A percentile compares a stretch with the other conserved stretches of the same genome.
Conservation (phyloP, 2,113 vertebrate genomes). For the Circaetus gallicus region DNA sequence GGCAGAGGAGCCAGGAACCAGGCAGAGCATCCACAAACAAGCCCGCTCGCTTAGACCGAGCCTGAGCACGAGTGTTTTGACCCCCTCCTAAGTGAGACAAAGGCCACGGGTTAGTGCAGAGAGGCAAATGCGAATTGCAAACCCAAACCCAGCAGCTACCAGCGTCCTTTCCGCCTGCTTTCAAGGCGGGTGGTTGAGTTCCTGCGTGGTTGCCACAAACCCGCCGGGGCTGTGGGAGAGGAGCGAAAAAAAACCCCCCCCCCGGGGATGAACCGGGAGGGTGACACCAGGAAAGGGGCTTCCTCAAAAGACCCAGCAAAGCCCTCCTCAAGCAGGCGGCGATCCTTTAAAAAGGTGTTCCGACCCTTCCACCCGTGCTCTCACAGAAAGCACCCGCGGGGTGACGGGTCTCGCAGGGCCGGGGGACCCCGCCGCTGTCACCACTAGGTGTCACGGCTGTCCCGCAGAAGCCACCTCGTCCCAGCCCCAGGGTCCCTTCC, state of each 20-base stretch:
- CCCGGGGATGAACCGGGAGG: neutral
- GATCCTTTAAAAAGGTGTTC: neutral
- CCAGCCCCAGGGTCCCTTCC: rapidly evolving
- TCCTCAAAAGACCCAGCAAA: neutral
- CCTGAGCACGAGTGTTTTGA: neutral
- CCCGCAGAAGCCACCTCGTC: neutral
- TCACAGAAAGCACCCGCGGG: neutral
- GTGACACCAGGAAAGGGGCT: rapidly evolving
- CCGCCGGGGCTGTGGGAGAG: rapidly evolving
- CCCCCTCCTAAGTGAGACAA: rapidly evolving
- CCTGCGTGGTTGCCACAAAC: rapidly evolving
- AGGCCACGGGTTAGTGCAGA: too few species aligned
- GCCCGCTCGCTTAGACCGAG: neutral
- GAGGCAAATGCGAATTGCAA: neutral
- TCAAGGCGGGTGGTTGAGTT: neutral
- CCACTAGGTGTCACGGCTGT: conserved; percentile 70
- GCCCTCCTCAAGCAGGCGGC: neutral
- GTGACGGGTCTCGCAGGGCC: too few species aligned
- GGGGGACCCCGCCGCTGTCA: neutral
- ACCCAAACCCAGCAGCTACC: neutral
- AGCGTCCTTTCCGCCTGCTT: neutral
- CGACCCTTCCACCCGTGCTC: rapidly evolving
- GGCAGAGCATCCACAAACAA: neutral
- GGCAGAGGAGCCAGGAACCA: neutral
- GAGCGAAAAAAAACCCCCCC: neutral